Conservation (phyloP, 2,888 invertebrate genomes). For the Vannuccia rotundouncinata region DNA sequence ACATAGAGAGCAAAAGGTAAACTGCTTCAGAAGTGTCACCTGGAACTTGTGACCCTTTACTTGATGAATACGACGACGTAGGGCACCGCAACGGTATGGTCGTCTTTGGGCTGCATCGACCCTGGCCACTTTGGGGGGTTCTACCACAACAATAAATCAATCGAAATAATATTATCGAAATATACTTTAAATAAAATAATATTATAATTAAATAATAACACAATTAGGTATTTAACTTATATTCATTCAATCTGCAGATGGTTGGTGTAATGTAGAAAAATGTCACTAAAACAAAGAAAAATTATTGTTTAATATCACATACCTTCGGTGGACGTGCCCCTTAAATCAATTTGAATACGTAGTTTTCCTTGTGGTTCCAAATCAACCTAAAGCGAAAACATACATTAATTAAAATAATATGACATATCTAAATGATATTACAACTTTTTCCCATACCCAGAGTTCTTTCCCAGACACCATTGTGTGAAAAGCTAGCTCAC, state of each 20-base stretch:
- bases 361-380: conserved; percentile 91
- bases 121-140: too few species aligned
- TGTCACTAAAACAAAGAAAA: too few species aligned
- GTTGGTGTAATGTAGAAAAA: too few species aligned
- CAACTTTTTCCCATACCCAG: conserved; percentile 8
- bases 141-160: too few species aligned
- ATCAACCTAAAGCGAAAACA: conserved; percentile 65
- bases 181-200: too few species aligned
- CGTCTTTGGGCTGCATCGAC: conserved; percentile 27
- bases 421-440: neutral
- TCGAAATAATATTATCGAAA: too few species aligned
- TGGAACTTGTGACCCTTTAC: conserved; percentile 89
- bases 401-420: neutral
- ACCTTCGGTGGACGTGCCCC: conserved; percentile 58
- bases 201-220: too few species aligned
- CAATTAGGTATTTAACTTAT: too few species aligned
- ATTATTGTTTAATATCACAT: too few species aligned
- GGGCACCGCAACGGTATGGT: conserved; percentile 73
- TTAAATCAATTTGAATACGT: conserved; percentile 82
- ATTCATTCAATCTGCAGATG: too few species aligned
- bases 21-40: conserved; percentile 92
- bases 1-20: conserved; percentile 98
- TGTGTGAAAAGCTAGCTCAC: conserved; percentile 23
- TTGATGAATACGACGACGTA: conserved; percentile 94
- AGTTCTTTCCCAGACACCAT: conserved; percentile 21